Conservation (phyloP, 2,888 invertebrate genomes). For the Neocrepidodera transversa region DNA sequence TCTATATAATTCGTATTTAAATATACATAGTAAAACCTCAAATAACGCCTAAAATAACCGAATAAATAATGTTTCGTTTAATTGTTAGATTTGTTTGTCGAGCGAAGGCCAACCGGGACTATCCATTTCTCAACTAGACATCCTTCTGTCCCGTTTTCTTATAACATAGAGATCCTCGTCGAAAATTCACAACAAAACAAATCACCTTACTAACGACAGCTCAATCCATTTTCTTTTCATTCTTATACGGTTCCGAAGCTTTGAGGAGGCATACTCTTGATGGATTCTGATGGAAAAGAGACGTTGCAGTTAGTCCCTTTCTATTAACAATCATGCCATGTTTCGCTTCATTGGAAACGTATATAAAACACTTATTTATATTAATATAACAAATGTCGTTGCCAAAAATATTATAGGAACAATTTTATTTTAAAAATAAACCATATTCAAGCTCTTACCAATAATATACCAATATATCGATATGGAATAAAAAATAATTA, state of each 20-base stretch:
- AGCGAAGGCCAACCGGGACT: not conserved
- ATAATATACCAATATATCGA: too few relatives aligned
- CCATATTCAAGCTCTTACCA: too few relatives aligned
- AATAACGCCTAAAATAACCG: not conserved
- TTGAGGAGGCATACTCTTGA: not conserved
- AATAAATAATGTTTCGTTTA: not conserved
- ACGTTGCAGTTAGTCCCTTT: too few relatives aligned
- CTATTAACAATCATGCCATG: not conserved
- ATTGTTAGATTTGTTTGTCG: not conserved
- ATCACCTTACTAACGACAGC: conserved; percentile 19
- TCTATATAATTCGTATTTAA: too few relatives aligned
- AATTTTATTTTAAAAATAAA: too few relatives aligned
- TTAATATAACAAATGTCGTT: too few relatives aligned
- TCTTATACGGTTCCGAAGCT: not conserved
- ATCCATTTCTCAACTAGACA: conserved; percentile 11
- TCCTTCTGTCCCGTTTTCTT: not conserved
- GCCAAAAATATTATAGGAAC: too few relatives aligned
- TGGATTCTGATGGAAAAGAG: not conserved
- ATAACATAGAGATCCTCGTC: too few relatives aligned
- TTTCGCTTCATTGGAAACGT: too few relatives aligned
- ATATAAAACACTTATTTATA: too few relatives aligned
- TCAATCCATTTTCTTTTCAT: conserved; percentile 22
- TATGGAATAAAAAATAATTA: too few relatives aligned
- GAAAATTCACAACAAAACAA: conserved; percentile 22
- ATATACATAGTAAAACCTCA: too few relatives aligned